Evolutionary conservation across 2,888 invertebrate species (phyloP).

Genomic region (Drosophila subsilvestris): DNA sequence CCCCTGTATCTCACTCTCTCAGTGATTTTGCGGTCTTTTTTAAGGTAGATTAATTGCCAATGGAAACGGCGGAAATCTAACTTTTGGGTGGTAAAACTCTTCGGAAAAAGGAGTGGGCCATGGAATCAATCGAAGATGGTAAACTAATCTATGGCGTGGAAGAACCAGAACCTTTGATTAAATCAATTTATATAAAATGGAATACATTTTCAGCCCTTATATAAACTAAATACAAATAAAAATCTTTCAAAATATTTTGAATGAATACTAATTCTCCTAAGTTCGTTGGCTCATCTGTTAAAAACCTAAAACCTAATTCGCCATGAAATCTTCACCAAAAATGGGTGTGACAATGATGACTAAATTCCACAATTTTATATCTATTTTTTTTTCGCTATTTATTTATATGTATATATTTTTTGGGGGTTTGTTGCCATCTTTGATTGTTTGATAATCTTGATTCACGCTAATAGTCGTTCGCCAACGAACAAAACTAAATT

Average conservation of each 20-base stretch:
- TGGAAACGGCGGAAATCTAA: not conserved
- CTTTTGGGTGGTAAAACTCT: constrained; percentile 17
- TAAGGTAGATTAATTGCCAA: constrained; percentile 23
- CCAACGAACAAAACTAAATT: not conserved
- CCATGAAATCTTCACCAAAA: constrained; percentile 38
- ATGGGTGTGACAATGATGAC: constrained; percentile 60
- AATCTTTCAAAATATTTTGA: not conserved
- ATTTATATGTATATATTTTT: not conserved
- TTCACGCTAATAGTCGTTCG: constrained; percentile 1
- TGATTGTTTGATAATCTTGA: not conserved
- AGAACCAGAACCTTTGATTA: no score
- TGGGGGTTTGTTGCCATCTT: constrained; percentile 1
- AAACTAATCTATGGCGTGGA: not conserved
- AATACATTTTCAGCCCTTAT: no score
- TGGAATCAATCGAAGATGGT: constrained; percentile 28
- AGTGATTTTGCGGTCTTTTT: not conserved
- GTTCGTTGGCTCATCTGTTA: no score
- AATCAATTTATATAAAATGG: no score
- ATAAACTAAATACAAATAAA: not conserved
- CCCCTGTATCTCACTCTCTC: not conserved
- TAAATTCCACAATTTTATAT: constrained; percentile 35
- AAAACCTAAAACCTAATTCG: not conserved
- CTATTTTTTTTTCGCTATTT: not conserved
- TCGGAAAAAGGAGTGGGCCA: constrained; percentile 11
- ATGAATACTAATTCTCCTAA: no score